Base-by-base conservation (phyloP, 1,140 invertebrate genomes). In the Drosophila pallidifrons region DNA sequence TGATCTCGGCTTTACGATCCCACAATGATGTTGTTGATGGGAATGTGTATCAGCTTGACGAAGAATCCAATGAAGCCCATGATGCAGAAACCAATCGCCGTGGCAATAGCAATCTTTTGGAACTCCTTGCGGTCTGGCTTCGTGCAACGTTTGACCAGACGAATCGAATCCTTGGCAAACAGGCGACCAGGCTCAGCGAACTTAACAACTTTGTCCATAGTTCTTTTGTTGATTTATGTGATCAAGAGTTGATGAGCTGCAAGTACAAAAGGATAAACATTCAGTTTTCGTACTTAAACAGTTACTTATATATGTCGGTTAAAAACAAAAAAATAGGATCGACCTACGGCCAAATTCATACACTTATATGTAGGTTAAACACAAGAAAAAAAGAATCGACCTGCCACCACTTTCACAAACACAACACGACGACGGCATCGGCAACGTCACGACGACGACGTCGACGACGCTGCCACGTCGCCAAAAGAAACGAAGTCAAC, bases 1-100 rank as follows among this genome's bases (percentile, higher is more conserved):
- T 38, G 13, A 20, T 8, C 10, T 41, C 2, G 28, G 52, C 8
- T 57, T 93, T 95, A 95, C 91, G 95, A 95, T 69, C 95, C 95
- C 43, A 99, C 99, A 95, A 99, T 99, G 93, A 99, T 99, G 93
- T 99, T 99, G 94, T 99, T 99, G 94, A 99, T 99, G 74, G 99
- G 99, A 93, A 99, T 99, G 93, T 99, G 99, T 93, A 99, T 99
- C 60, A 99, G 94, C 94, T 99, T 99, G 5, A 99, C 99, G 89
- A 99, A 99, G 94, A 99, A 99, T 82, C 99, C 99, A 93, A 99
- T 99, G 93, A 99, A 99, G 52, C 99, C 99, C 99, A 99, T 99
- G 92, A 99, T 99, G 90, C 97, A 99, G 94, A 99, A 99, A 55
- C 99, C 99, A 92, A 99, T 99, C 0, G 99, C 99, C 74, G 99